Evolutionary conservation across 2,113 vertebrate species (phyloP), one percentile per base, ranked within the genome.

Genomic region (Onychostruthus taczanowskii): DNA sequence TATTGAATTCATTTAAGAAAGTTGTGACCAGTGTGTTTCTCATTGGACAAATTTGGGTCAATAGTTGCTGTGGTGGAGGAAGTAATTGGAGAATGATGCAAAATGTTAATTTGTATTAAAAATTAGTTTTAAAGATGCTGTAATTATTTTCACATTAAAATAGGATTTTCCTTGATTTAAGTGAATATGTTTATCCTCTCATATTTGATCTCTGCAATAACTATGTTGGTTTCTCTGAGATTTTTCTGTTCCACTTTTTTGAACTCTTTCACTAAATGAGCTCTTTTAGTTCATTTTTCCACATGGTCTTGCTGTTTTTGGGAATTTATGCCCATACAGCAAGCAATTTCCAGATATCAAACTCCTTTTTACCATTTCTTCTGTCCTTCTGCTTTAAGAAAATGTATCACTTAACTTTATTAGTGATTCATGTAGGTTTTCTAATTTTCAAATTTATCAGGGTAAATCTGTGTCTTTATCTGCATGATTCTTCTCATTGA

Each of bases 381-480:
- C 30, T 77, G 41, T 61, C 27, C 15, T 74, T 53, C 13, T 58
- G 4, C 10, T 64, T 59, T 41, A 88, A 70, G 26, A 23, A 72
- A 83, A 63, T 30, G 1, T 14, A 22, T 75, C 62, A 41, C 13
- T 58, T 21, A 61, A 19, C 15, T 69, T 61, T 43, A 12, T 23
- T 73, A 27, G 9, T 46, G 18, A 8, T 28, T 56, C 1, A 0
- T 7, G 1, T 2, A 37, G 13, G 1, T 35, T 41, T 50, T 64
- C 62, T 13, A 13, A 44, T 61, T 50, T 69, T 22, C 2, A 31
- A 31, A 56, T 53, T 41, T 80, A 64, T 28, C 55, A 58, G 30
- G 47, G 11, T 58, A 78, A 50, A 28, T 58, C 16, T 80, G 19
- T 46, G 8, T 37, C 22, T 10, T 80, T 89, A 53, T 68, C 13